Evolutionary conservation across 2,113 vertebrate species (phyloP).

Genomic region (Diphyllodes magnificus): DNA sequence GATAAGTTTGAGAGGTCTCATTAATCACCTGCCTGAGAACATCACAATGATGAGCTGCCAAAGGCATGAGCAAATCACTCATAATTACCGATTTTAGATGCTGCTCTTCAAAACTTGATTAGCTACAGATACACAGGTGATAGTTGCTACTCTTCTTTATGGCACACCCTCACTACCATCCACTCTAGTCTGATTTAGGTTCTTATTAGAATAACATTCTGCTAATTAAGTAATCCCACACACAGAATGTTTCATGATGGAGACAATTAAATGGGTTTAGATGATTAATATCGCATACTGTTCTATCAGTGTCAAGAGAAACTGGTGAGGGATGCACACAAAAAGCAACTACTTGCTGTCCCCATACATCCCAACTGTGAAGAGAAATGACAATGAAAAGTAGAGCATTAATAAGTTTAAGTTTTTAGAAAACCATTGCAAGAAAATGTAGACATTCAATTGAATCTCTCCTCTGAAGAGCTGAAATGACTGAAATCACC

Average conservation of each 20-base stretch:
- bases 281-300: not conserved
- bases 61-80: not conserved
- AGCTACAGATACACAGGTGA: conserved; percentile 10
- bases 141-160: not conserved
- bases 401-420: not conserved
- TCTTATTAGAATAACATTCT: not conserved
- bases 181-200: not conserved
- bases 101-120: conserved; percentile 19
- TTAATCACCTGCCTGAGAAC: conserved; percentile 26
- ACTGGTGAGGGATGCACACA: not conserved
- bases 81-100: conserved; percentile 8
- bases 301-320: not conserved
- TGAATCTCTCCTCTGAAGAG: not conserved
- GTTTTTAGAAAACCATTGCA: not conserved
- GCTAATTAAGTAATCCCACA: not conserved
- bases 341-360: not conserved
- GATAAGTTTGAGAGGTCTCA: not conserved
- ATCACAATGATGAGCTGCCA: not conserved
- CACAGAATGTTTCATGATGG: not conserved
- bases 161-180: not conserved
- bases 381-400: not conserved
- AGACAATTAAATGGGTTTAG: not conserved
- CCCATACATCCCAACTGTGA: not conserved
- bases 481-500: not conserved
- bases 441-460: not conserved